phyloP scores from a whole-genome alignment of 2,888 invertebrate species.

The Hololepta plana region DNA sequence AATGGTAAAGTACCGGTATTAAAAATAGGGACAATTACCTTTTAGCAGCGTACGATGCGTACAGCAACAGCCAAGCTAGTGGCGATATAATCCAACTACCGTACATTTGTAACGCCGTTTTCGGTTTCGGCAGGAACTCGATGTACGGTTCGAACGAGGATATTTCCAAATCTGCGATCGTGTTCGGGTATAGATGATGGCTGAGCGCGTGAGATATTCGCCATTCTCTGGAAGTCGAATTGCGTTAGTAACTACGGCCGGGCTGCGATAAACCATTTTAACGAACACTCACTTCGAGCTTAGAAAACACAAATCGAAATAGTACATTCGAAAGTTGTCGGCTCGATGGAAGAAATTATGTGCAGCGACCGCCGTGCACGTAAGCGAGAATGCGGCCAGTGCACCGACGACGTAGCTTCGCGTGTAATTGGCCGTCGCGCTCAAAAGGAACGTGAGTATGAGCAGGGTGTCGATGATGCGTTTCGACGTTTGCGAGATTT shows the following conservation, averaged over 20 bases:
- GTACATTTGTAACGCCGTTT: constrained; percentile 14
- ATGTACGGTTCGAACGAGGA: constrained; percentile 44
- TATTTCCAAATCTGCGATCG: constrained; percentile 53
- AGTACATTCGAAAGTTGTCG: constrained; percentile 62
- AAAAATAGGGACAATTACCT: constrained; percentile 9
- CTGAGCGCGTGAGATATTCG: constrained; percentile 57
- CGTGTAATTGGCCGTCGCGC: constrained; percentile 16
- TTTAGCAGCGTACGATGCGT: constrained; percentile 8
- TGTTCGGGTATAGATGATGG: constrained; percentile 64
- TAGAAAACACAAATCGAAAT: constrained; percentile 51
- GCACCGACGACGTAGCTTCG: constrained; percentile 26
- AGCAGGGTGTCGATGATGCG: too few species aligned
- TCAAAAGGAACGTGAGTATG: too few species aligned
- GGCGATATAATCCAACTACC: constrained; percentile 11
- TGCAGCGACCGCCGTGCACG: constrained; percentile 39
- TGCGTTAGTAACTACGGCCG: background rate
- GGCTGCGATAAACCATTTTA: background rate
- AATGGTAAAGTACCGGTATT: background rate
- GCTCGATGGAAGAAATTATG: constrained; percentile 65
- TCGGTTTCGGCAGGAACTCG: constrained; percentile 42
- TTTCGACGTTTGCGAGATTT: too few species aligned
- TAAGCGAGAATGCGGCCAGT: constrained; percentile 36
- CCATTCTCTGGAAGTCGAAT: constrained; percentile 8
- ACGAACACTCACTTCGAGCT: constrained; percentile 37
- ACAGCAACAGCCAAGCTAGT: constrained; percentile 9